Conservation (phyloP, 2,113 vertebrate genomes). For the Trinectes maculatus region DNA sequence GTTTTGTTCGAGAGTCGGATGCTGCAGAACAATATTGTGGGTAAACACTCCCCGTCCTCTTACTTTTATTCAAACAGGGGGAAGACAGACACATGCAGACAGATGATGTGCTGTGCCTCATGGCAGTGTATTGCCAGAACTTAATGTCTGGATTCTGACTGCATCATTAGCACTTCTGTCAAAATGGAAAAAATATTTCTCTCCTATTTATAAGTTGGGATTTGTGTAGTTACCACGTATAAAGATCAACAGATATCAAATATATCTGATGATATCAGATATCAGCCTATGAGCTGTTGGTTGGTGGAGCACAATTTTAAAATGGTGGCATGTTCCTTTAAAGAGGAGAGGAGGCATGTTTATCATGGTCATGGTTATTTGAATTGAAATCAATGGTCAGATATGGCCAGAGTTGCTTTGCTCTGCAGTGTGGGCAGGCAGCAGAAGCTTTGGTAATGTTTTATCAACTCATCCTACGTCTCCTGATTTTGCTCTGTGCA, state of each 20-base stretch:
- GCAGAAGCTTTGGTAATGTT: conserved; percentile 70
- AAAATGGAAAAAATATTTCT: no score
- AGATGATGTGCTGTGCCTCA: background rate
- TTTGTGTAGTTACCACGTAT: no score
- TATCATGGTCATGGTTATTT: no score
- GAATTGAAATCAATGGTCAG: conserved; percentile 5
- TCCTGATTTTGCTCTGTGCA: conserved; percentile 44
- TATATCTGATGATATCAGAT: no score
- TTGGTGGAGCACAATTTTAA: no score
- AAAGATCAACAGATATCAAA: no score
- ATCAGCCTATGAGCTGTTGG: no score
- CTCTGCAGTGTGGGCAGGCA: conserved; percentile 63
- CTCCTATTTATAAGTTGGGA: no score
- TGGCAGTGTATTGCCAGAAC: conserved; percentile 36
- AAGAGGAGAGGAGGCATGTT: no score
- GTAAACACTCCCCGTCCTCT: conserved; percentile 16
- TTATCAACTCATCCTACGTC: conserved; percentile 70
- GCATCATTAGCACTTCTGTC: no score
- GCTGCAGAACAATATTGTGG: conserved; percentile 30
- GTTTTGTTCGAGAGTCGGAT: conserved; percentile 4
- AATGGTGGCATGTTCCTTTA: no score
- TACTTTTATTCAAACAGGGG: conserved; percentile 45
- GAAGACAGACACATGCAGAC: background rate
- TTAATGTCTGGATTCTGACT: conserved; percentile 7
- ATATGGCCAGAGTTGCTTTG: conserved; percentile 57